phyloP scores from a whole-genome alignment of 2,113 vertebrate species.

The Anser brachyrhynchus region DNA sequence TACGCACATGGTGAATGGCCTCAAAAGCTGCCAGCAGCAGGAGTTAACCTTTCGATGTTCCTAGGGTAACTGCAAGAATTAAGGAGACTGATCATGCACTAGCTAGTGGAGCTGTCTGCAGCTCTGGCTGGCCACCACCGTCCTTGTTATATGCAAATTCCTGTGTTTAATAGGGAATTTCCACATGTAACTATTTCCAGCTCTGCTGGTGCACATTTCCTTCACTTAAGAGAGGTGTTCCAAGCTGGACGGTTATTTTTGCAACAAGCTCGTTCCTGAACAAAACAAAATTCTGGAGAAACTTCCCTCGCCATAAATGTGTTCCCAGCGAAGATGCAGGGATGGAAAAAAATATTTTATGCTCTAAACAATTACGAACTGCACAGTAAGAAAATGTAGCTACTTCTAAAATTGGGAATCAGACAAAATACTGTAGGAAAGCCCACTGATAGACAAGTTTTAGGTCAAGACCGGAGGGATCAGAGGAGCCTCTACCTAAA shows the following conservation, averaged over 20 bases:
- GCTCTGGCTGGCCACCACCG: not conserved
- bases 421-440: not conserved
- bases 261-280: rapidly evolving
- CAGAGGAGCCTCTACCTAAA: not conserved
- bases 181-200: rapidly evolving
- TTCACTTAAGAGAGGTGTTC: not conserved
- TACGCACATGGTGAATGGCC: rapidly evolving
- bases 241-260: not conserved
- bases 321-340: not conserved
- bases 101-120: not conserved
- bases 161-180: rapidly evolving
- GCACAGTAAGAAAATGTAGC: not conserved
- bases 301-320: not conserved
- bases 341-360: not conserved
- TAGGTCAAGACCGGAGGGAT: not conserved
- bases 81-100: rapidly evolving
- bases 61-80: not conserved
- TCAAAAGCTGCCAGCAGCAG: not conserved
- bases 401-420: not conserved
- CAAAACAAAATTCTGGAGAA: not conserved
- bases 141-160: rapidly evolving
- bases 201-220: rapidly evolving
- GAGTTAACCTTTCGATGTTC: rapidly evolving
- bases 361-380: not conserved
- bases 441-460: not conserved